Percentiles rank a stretch among this genome's conserved stretches.
Evolutionary conservation across 1,140 invertebrate genomes (phyloP).

Genomic region (Sinella curviseta): DNA sequence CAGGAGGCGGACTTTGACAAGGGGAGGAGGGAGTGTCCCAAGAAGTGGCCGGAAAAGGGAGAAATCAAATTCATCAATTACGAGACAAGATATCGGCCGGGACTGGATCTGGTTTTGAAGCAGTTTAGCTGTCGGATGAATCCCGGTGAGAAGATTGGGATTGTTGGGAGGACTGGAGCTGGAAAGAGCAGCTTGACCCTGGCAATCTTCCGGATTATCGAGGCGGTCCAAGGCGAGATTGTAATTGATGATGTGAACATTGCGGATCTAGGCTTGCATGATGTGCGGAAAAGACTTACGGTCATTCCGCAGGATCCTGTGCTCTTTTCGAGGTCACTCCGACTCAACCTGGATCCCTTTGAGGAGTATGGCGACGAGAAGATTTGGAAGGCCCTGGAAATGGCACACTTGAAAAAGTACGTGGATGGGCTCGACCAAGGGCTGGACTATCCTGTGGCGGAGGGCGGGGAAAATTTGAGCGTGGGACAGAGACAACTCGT

Average conservation of each 20-base stretch:
- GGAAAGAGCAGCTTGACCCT: constrained; percentile 57
- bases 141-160: constrained; percentile 54
- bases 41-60: constrained; percentile 59
- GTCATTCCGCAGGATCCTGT: constrained; percentile 90
- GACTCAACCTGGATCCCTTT: constrained; percentile 58
- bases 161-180: not conserved
- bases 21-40: constrained; percentile 35
- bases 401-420: constrained; percentile 57
- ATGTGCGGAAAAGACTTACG: constrained; percentile 79
- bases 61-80: constrained; percentile 58
- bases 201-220: constrained; percentile 60
- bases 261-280: constrained; percentile 79
- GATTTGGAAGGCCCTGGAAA: constrained; percentile 57
- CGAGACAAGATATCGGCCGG: constrained; percentile 56
- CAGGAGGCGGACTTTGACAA: constrained; percentile 52
- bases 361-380: constrained; percentile 54
- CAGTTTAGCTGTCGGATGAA: constrained; percentile 54
- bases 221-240: constrained; percentile 60
- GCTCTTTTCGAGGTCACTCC: constrained; percentile 64
- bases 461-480: constrained; percentile 58
- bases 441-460: constrained; percentile 55
- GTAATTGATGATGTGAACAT: constrained; percentile 88
- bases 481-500: constrained; percentile 19
- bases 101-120: constrained; percentile 59
- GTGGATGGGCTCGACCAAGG: constrained; percentile 52